Base-by-base conservation (phyloP, 2,888 invertebrate species). In the Apodemia duryi region DNA sequence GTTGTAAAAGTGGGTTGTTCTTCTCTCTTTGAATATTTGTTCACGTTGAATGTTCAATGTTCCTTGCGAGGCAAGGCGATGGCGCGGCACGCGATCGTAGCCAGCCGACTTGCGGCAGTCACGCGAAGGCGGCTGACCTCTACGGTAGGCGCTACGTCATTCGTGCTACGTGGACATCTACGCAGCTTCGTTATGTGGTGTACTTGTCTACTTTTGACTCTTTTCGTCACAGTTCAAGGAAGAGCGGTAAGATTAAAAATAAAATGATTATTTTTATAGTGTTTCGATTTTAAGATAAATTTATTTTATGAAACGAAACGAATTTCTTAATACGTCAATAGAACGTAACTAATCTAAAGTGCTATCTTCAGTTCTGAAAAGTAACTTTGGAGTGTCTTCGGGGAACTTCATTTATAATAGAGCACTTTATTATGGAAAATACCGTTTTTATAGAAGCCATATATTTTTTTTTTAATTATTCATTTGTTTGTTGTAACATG, bases 191-290 rank as follows among this genome's bases (percentile, higher is more conserved):
- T 79, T 80, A 89, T 90, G 91, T 88, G 86, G 76, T 76, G 75
- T 81, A 80, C 79, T 74, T 79, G 84, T 72, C 74, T 89, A 78
- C 77, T 89, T 72, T 81, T 91, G 80, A 87, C 88, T 71, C 76
- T 90, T 74, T 78, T 86, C 76, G 88, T 88, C 70, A 79, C 87
- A 67, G 88, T 78, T 76, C 88, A 91, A 86, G 89, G 90, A 85
- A 89, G 91, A 75, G 91, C 91, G 86, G 91, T 91, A 85, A 88
- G 89, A 75, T 29, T 29, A 29, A 11, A 52, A 21, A 54, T 54
- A 32, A 21, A 51, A 51, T 2, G 2, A 6, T 52, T n/a, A 6
- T 29, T 54, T 43, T 2, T 10, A 43, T 43, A 2, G 11, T 2
- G 43, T 10, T 54, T 5, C 29, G 10, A 4, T 9, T 28, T 9